Conservation (phyloP, 2,888 invertebrate genomes). For the Cenopis cana region DNA sequence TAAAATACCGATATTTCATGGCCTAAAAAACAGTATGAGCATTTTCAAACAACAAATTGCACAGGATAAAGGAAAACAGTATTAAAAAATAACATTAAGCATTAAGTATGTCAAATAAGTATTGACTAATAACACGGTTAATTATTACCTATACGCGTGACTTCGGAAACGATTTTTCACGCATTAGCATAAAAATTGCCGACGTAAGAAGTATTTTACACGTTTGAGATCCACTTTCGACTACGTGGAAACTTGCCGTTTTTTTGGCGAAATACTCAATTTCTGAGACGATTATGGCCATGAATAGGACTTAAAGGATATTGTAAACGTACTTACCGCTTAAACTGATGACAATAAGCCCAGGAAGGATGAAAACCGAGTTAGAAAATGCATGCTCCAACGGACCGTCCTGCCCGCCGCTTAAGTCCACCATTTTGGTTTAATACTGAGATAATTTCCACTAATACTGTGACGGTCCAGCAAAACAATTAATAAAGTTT, state of each 20-base stretch:
- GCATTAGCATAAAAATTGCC: background rate
- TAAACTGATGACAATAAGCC: constrained; percentile 90
- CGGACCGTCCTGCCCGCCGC: constrained; percentile 91
- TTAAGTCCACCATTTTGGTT: constrained; percentile 92
- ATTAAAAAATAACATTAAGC: background rate
- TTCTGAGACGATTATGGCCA: background rate
- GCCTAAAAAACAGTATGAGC: too few species aligned
- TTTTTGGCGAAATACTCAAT: background rate
- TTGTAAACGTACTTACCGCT: constrained; percentile 86
- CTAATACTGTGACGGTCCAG: constrained; percentile 59
- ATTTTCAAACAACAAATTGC: background rate
- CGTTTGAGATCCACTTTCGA: background rate
- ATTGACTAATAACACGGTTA: background rate
- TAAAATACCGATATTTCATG: too few species aligned
- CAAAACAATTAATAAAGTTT: background rate
- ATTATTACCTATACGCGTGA: background rate
- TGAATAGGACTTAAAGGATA: constrained; percentile 9
- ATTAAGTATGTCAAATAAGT: constrained; percentile 6
- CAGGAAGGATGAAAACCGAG: constrained; percentile 93
- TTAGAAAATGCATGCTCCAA: constrained; percentile 95
- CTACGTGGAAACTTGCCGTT: background rate
- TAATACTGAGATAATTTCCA: constrained; percentile 60
- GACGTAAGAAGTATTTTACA: background rate
- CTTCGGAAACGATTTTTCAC: constrained; percentile 3
- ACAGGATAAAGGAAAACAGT: background rate